Evolutionary conservation across 1,140 invertebrate genomes (phyloP).

Genomic region (Bombus pascuorum): DNA sequence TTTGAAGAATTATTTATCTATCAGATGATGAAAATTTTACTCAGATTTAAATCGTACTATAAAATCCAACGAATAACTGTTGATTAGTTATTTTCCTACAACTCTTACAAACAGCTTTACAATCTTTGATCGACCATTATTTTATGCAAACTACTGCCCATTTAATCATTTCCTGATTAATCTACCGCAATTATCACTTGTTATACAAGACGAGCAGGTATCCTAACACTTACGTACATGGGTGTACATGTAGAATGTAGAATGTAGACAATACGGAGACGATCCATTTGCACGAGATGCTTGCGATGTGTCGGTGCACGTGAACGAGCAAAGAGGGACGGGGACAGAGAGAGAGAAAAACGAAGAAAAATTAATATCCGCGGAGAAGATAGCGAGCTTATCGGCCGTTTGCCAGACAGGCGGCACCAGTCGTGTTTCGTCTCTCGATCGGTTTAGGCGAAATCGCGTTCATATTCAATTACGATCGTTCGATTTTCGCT

Average conservation of each 20-base stretch:
- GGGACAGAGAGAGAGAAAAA: background rate
- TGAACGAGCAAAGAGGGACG: background rate
- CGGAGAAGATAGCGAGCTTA: constrained; percentile 65
- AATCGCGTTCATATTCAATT: background rate
- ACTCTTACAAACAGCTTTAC: background rate
- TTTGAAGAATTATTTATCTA: background rate
- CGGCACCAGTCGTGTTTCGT: constrained; percentile 57
- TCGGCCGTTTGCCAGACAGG: constrained; percentile 42
- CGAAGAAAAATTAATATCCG: constrained; percentile 67
- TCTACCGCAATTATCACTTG: background rate
- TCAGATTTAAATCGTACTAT: background rate
- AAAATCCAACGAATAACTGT: background rate
- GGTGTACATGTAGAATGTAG: background rate
- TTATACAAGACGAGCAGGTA: background rate
- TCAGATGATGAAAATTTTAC: background rate
- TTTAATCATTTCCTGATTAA: background rate
- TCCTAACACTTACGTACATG: background rate
- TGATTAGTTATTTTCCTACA: background rate
- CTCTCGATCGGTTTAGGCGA: constrained; percentile 20
- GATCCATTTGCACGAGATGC: constrained; percentile 18
- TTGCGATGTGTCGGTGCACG: constrained; percentile 1
- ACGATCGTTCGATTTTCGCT: background rate
- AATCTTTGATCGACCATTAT: background rate
- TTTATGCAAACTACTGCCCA: background rate
- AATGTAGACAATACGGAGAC: background rate